A percentile compares a stretch with the other conserved stretches of the same genome.
Conservation (phyloP, 1,140 invertebrate genomes). For the Leucophenga varia region DNA sequence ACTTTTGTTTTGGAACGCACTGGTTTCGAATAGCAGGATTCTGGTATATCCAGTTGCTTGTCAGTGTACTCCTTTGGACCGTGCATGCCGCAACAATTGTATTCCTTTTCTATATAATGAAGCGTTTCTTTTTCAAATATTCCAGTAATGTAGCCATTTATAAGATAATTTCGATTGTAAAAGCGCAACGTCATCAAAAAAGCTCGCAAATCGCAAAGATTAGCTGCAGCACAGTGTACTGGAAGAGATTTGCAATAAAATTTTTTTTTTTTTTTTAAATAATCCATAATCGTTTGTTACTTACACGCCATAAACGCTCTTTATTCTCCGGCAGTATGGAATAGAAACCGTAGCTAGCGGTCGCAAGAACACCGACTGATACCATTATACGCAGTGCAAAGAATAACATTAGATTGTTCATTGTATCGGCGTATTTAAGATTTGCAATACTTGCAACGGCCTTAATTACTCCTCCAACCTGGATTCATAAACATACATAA, state of each 20-base stretch:
- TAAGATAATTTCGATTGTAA: too few species aligned
- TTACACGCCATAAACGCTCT: neutral
- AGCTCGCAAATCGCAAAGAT: too few species aligned
- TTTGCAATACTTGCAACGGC: neutral
- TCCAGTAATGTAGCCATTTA: neutral
- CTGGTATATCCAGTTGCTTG: neutral
- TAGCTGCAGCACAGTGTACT: too few species aligned
- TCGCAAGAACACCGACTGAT: neutral
- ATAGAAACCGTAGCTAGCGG: neutral
- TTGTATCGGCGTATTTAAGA: neutral
- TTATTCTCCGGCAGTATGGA: neutral
- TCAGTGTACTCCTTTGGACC: neutral
- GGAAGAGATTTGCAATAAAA: too few species aligned
- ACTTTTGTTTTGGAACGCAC: too few species aligned
- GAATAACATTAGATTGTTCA: too few species aligned
- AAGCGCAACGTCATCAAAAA: too few species aligned
- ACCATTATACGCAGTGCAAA: too few species aligned
- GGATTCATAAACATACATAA: too few species aligned
- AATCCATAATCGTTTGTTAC: too few species aligned
- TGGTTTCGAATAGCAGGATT: neutral
- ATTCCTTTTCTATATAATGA: neutral
- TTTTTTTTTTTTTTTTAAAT: too few species aligned
- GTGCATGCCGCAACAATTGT: neutral
- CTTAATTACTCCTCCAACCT: neutral
- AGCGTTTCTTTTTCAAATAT: neutral